Conservation (phyloP, 35 echinoderm and acorn worm species). For the Lytechinus pictus region DNA sequence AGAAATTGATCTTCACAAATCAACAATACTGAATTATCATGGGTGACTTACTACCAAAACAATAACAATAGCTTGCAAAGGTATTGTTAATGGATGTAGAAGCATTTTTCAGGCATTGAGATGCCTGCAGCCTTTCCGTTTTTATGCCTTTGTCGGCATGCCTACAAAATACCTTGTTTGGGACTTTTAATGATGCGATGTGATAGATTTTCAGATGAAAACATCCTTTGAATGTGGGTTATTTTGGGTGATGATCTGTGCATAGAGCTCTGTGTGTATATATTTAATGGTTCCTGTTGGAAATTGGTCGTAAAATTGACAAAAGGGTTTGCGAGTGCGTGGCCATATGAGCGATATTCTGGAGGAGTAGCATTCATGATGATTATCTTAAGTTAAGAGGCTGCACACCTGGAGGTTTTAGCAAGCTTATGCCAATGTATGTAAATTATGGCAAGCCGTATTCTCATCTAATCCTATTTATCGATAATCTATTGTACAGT, state of each 20-base stretch:
- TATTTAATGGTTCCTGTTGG: background rate
- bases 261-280: too few relatives aligned
- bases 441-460: too few relatives aligned
- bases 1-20: background rate
- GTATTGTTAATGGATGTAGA: background rate
- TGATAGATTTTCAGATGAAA: background rate
- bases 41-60: background rate
- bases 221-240: background rate
- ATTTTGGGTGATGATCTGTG: slow-evolving; percentile 18
- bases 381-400: background rate
- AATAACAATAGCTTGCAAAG: background rate
- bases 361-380: background rate
- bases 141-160: background rate
- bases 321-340: background rate
- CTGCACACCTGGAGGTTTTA: too few relatives aligned
- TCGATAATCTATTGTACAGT: too few relatives aligned
- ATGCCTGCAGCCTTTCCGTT: background rate
- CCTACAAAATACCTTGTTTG: background rate
- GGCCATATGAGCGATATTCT: background rate
- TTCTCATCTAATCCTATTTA: too few relatives aligned
- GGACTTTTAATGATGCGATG: background rate
- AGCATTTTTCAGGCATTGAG: background rate
- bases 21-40: background rate
- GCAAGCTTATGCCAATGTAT: too few relatives aligned
- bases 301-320: background rate